Evolutionary conservation across 2,797 vertebrate genomes (phyloP).

Genomic region (Mallotus villosus): DNA sequence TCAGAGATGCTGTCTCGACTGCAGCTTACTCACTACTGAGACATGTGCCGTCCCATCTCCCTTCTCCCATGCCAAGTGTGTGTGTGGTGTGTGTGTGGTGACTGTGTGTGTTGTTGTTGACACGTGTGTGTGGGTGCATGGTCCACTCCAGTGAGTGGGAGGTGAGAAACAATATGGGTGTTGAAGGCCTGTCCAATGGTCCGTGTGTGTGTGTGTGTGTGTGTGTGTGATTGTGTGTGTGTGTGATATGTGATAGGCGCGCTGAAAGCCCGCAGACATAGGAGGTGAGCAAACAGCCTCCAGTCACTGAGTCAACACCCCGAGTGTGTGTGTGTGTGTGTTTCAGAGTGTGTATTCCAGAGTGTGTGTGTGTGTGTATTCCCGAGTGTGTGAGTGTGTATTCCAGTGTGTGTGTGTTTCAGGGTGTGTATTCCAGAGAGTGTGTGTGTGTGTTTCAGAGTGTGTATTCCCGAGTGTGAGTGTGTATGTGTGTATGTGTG

Average conservation of each 20-base stretch:
- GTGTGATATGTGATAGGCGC: constrained; percentile 40
- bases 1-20: constrained; percentile 15
- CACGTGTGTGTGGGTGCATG: constrained; percentile 28
- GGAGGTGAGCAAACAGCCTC: constrained; percentile 45
- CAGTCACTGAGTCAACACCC: constrained; percentile 48
- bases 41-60: background rate
- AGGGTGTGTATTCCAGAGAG: background rate
- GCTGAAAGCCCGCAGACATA: constrained; percentile 18
- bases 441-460: constrained; percentile 17
- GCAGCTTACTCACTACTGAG: constrained; percentile 46
- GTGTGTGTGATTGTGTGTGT: too few species aligned
- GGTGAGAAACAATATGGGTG: constrained; percentile 41
- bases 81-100: constrained; percentile 28
- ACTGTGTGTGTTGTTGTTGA: constrained; percentile 20
- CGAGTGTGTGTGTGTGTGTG: constrained; percentile 11
- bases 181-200: constrained; percentile 40
- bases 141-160: constrained; percentile 35
- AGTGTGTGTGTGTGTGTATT: constrained; percentile 20
- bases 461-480: constrained; percentile 14
- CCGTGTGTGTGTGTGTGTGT: constrained; percentile 12
- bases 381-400: too few species aligned
- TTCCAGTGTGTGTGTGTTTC: constrained; percentile 10
- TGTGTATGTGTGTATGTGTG: too few species aligned
- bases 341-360: constrained; percentile 16
- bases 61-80: constrained; percentile 14